Evolutionary conservation across 1,140 invertebrate genomes (phyloP), one percentile per base, ranked within the genome.

Genomic region (Aphidius ervi): DNA sequence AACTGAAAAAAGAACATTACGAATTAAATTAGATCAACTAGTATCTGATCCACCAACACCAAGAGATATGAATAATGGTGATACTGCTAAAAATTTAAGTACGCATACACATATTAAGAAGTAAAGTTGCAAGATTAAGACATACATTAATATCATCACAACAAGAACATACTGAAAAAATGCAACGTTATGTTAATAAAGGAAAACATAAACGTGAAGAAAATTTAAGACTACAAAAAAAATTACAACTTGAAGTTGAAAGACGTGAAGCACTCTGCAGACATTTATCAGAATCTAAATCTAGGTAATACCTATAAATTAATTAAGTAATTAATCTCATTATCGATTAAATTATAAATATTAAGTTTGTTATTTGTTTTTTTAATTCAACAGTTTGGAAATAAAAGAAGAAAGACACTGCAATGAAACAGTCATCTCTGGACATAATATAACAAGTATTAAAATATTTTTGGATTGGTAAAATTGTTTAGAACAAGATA

Each of bases 401-500:
- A 97, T 98, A 95, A 95, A 97, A 79, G 95, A 98, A 79, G 94
- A 97, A 76, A 86, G 94, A 68, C 94, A 95, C 76, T 96, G 95
- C 72, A 96, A 95, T 82, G 94, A 97, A 78, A 85, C 87, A 77
- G 86, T 84, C 50, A 84, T 83, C 79, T 81, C 81, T 74, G 83
- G 79, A 65, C 79, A 71, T 59, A 81, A 72, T 65, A 82, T 84
- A n/a, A n/a, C n/a, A n/a, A n/a, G n/a, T n/a, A n/a, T n/a, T n/a
- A n/a, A n/a, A n/a, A n/a, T n/a, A n/a, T n/a, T n/a, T n/a, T n/a
- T n/a, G n/a, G n/a, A n/a, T n/a, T n/a, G n/a, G n/a, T n/a, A n/a
- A n/a, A n/a, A n/a, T n/a, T n/a, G n/a, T n/a, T n/a, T n/a, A n/a
- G n/a, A n/a, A n/a, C n/a, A n/a, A n/a, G n/a, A n/a, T n/a, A 16